Evolutionary conservation across 1,140 invertebrate species (phyloP).

Genomic region (Musca vetustissima): DNA sequence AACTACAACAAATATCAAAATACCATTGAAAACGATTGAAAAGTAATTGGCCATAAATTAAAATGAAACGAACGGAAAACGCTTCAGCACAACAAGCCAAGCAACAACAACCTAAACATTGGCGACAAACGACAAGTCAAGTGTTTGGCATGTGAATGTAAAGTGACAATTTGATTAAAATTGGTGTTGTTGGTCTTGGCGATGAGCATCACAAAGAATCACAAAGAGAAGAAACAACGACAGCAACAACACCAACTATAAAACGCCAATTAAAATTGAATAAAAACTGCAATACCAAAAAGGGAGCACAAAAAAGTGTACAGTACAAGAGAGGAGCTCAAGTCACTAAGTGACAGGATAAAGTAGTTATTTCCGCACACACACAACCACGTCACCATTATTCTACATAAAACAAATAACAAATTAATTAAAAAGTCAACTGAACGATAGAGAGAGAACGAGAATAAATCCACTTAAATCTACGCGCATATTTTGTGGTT

Average conservation of each 20-base stretch:
- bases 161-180: slow-evolving; percentile 24
- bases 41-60: slow-evolving; percentile 24
- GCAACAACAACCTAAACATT: not conserved
- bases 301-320: no score
- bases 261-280: slow-evolving; percentile 16
- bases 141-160: slow-evolving; percentile 14
- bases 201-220: not conserved
- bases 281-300: not conserved
- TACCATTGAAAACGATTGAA: not conserved
- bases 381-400: no score
- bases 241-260: not conserved
- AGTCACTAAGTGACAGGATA: slow-evolving; percentile 10
- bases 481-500: slow-evolving; percentile 22
- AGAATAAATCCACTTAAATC: slow-evolving; percentile 17
- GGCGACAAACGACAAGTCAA: not conserved
- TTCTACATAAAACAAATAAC: slow-evolving; percentile 2
- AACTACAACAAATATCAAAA: no score
- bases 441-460: not conserved
- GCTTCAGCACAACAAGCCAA: not conserved
- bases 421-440: slow-evolving; percentile 17
- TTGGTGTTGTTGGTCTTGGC: no score
- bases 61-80: slow-evolving; percentile 1
- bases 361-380: slow-evolving; percentile 1
- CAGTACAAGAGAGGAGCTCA: no score
- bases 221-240: not conserved